Conservation (phyloP, 2,797 vertebrate species). For the Poeciliopsis presidionis region DNA sequence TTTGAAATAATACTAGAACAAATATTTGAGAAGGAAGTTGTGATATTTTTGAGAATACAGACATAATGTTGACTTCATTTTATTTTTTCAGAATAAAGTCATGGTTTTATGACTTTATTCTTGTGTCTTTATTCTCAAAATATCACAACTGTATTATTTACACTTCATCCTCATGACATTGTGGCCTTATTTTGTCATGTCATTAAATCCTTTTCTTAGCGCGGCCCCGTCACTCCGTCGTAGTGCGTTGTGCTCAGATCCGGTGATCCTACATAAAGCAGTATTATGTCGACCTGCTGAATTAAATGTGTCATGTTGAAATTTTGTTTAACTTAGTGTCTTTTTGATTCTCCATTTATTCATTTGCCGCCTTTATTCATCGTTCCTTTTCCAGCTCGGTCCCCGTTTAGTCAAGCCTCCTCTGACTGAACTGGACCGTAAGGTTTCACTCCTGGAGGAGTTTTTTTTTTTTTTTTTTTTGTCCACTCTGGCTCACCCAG, state of each 20-base stretch:
- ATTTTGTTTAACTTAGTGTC: conserved; percentile 68
- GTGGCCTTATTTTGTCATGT: no score
- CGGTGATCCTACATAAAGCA: conserved; percentile 35
- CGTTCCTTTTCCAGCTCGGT: conserved; percentile 17
- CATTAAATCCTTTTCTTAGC: no score
- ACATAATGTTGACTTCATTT: no score
- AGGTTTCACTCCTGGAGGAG: conserved; percentile 33
- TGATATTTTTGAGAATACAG: no score
- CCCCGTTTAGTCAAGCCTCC: conserved; percentile 16
- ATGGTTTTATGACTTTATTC: no score
- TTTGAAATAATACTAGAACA: no score
- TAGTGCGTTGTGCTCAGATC: conserved; percentile 29
- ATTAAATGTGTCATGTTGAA: conserved; percentile 54
- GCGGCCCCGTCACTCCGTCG: no score
- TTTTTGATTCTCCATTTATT: conserved; percentile 26
- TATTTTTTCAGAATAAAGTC: no score
- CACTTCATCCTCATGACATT: no score
- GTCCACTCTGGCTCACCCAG: conserved; percentile 14
- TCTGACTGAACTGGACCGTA: conserved; percentile 19
- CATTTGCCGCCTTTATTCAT: conserved; percentile 30
- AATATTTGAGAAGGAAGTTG: no score
- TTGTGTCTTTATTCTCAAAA: no score
- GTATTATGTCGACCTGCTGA: conserved; percentile 41
- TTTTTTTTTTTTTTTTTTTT: conserved; percentile 16
- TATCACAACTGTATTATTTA: no score